Conservation (phyloP, 2,797 vertebrate genomes). For the Scleropages formosus region DNA sequence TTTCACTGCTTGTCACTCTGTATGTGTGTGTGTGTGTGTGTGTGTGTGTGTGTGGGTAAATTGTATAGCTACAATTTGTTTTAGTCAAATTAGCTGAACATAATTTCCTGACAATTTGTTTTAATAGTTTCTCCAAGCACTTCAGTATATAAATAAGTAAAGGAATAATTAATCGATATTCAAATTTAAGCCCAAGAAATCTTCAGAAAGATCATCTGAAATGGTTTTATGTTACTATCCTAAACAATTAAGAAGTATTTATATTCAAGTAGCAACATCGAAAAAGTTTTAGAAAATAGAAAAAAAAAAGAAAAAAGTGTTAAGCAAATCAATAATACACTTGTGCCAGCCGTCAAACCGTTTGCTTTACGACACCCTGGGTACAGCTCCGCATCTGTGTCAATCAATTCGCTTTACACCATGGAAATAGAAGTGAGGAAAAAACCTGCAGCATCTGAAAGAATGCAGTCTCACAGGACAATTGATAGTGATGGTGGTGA, state of each 20-base stretch:
- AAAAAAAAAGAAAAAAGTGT: neutral
- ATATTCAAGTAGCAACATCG: neutral
- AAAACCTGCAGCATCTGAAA: slow-evolving; percentile 44
- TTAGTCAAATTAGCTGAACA: neutral
- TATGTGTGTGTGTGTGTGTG: slow-evolving; percentile 10
- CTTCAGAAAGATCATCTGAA: too few species aligned
- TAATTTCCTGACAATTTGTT: too few species aligned
- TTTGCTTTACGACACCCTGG: slow-evolving; percentile 33
- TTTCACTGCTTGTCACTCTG: neutral
- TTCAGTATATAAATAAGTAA: neutral
- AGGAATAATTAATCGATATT: too few species aligned
- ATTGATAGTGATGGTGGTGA: slow-evolving; percentile 42
- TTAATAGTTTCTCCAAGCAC: neutral
- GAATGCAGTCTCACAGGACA: slow-evolving; percentile 50
- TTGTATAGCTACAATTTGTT: neutral
- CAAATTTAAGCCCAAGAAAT: too few species aligned
- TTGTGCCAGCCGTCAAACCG: slow-evolving; percentile 20
- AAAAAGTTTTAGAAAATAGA: neutral
- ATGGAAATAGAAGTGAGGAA: slow-evolving; percentile 45
- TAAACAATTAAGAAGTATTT: neutral
- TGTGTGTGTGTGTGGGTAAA: neutral
- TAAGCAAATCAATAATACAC: slow-evolving; percentile 35
- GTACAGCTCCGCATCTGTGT: slow-evolving; percentile 47
- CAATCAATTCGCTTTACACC: slow-evolving; percentile 47
- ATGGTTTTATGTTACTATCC: too few species aligned